phyloP scores from a whole-genome alignment of 2,888 invertebrate genomes.

The Calephelis perditalis region DNA sequence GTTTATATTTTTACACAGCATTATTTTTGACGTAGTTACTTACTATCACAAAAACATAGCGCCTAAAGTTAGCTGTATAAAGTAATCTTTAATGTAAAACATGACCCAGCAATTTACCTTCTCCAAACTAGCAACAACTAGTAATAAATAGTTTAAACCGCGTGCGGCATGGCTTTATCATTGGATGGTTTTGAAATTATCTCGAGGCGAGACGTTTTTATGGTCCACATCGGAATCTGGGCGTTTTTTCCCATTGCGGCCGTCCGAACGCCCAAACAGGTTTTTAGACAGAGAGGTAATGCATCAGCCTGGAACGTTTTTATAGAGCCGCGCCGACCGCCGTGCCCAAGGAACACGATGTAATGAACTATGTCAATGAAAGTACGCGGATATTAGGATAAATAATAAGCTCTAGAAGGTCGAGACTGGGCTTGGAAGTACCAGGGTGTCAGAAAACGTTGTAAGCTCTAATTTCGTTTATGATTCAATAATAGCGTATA shows the following conservation, averaged over 20 bases:
- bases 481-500: no score
- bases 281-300: constrained; percentile 77
- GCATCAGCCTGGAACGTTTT: constrained; percentile 72
- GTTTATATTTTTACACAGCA: no score
- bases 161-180: constrained; percentile 41
- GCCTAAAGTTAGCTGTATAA: no score
- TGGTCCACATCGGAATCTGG: constrained; percentile 74
- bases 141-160: constrained; percentile 38
- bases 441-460: no score
- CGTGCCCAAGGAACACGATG: constrained; percentile 59
- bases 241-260: constrained; percentile 67
- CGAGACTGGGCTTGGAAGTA: no score
- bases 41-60: no score
- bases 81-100: not conserved
- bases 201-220: constrained; percentile 70
- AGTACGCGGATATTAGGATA: not conserved
- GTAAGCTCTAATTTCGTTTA: no score
- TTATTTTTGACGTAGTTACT: no score
- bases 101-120: constrained; percentile 7
- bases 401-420: not conserved
- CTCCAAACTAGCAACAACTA: constrained; percentile 14
- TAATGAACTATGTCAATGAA: constrained; percentile 43
- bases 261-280: constrained; percentile 70
- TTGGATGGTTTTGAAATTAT: constrained; percentile 69
- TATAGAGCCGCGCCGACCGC: constrained; percentile 51